Evolutionary conservation across 2,797 vertebrate species (phyloP).

Genomic region (Aphelocoma californica): DNA sequence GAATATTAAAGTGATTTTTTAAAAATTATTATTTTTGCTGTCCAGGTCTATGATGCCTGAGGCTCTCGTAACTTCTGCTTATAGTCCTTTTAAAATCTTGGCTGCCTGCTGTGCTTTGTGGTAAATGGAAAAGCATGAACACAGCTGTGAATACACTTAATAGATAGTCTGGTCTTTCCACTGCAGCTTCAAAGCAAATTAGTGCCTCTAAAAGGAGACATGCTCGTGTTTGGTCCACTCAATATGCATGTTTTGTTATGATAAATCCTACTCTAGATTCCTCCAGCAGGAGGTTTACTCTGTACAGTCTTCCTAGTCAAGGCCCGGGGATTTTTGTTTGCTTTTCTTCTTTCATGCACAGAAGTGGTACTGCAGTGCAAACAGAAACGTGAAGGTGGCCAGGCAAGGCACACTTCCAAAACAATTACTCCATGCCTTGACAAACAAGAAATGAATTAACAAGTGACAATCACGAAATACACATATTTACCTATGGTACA

Average conservation of each 20-base stretch:
- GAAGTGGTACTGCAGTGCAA: slow-evolving; percentile 23
- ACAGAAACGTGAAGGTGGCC: background rate
- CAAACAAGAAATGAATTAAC: slow-evolving; percentile 6
- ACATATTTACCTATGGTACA: background rate
- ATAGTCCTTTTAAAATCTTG: background rate
- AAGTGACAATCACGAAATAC: background rate
- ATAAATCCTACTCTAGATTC: background rate
- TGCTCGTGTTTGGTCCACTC: slow-evolving; percentile 27
- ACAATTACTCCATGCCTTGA: background rate
- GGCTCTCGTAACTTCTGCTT: background rate
- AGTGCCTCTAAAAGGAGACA: slow-evolving; percentile 38
- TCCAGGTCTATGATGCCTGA: slow-evolving; percentile 5
- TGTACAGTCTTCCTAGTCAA: slow-evolving; percentile 11
- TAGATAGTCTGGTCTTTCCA: background rate
- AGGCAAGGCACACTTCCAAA: background rate
- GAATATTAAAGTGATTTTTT: slow-evolving; percentile 1
- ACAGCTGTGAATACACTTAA: background rate
- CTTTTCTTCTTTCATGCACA: slow-evolving; percentile 7
- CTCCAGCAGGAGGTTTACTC: slow-evolving; percentile 12
- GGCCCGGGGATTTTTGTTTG: background rate
- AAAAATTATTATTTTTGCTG: slow-evolving; percentile 20
- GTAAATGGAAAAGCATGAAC: background rate
- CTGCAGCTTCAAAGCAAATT: slow-evolving; percentile 31
- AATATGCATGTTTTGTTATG: slow-evolving; percentile 12
- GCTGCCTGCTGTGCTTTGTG: slow-evolving; percentile 21